These are phyloP conservation scores for Pyrrhia umbra DNA, from an alignment of 2,888 invertebrate species.

Conservation along the genomic window DNA sequence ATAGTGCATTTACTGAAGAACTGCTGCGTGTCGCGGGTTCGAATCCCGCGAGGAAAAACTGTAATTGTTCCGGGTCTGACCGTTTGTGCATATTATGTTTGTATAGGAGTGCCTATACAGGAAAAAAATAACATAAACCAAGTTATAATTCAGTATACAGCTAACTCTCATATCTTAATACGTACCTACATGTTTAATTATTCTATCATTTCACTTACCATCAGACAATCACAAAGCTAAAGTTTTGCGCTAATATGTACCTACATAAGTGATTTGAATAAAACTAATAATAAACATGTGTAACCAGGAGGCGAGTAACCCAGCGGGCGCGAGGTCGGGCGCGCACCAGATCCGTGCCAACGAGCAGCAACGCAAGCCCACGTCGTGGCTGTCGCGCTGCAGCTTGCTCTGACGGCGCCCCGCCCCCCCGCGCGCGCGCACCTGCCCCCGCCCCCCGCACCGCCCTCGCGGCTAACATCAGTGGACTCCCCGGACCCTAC, in stretches of 20 bases:
- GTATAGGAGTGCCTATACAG: too few relatives aligned
- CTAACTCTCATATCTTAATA: not conserved
- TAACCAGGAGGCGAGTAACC: slow-evolving; percentile 96
- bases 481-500: slow-evolving; percentile 32
- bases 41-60: too few relatives aligned
- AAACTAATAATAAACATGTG: slow-evolving; percentile 16
- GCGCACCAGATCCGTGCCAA: slow-evolving; percentile 94
- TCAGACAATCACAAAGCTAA: too few relatives aligned
- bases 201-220: not conserved
- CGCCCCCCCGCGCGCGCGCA: slow-evolving; percentile 37
- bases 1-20: too few relatives aligned
- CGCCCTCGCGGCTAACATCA: slow-evolving; percentile 54
- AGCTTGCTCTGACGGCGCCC: slow-evolving; percentile 95
- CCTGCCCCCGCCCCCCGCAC: slow-evolving; percentile 59
- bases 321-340: slow-evolving; percentile 93
- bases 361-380: slow-evolving; percentile 95
- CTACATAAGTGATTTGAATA: not conserved
- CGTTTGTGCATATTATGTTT: too few relatives aligned
- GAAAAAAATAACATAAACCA: too few relatives aligned
- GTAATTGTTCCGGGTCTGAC: too few relatives aligned
- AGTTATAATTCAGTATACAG: too few relatives aligned
- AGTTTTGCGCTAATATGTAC: not conserved
- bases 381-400: slow-evolving; percentile 96
- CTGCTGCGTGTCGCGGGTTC: too few relatives aligned
- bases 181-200: too few relatives aligned